phyloP scores from a whole-genome alignment of 2,888 invertebrate species.

The Osmoderma eremita region DNA sequence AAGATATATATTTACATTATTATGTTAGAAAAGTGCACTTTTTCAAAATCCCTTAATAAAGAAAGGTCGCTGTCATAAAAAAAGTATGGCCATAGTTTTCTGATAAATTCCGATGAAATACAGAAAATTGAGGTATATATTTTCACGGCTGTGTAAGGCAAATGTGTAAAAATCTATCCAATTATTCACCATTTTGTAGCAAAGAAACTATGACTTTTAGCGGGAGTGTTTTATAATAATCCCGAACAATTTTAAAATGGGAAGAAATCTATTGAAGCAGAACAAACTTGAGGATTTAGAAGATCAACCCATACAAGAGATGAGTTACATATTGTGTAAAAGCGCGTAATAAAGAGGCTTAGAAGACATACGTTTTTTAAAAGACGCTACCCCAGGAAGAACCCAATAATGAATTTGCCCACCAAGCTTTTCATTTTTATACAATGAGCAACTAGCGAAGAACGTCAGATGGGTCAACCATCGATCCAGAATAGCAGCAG shows the following conservation, averaged over 20 bases:
- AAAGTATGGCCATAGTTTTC: no score
- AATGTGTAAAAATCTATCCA: no score
- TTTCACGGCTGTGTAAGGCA: no score
- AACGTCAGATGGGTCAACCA: conserved; percentile 55
- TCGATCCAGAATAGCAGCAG: conserved; percentile 55
- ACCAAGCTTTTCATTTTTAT: conserved; percentile 55
- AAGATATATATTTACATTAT: no score
- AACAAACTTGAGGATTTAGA: conserved; percentile 46
- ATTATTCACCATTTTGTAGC: no score
- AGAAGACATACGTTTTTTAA: conserved; percentile 25
- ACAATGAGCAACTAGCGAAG: conserved; percentile 56
- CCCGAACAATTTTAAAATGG: conserved; percentile 35
- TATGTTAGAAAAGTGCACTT: no score
- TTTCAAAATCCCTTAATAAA: no score
- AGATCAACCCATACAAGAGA: neutral
- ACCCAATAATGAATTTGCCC: conserved; percentile 55
- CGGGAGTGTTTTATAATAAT: conserved; percentile 20
- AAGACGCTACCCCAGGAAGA: conserved; percentile 50
- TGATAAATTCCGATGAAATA: no score
- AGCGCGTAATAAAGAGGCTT: neutral
- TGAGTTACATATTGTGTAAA: conserved; percentile 40
- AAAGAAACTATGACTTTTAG: conserved; percentile 20
- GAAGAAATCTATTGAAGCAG: conserved; percentile 49
- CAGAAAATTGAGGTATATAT: no score
- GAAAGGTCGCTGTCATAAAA: no score